Conservation (phyloP, 2,888 invertebrate genomes). For the Leptura quadrifasciata region DNA sequence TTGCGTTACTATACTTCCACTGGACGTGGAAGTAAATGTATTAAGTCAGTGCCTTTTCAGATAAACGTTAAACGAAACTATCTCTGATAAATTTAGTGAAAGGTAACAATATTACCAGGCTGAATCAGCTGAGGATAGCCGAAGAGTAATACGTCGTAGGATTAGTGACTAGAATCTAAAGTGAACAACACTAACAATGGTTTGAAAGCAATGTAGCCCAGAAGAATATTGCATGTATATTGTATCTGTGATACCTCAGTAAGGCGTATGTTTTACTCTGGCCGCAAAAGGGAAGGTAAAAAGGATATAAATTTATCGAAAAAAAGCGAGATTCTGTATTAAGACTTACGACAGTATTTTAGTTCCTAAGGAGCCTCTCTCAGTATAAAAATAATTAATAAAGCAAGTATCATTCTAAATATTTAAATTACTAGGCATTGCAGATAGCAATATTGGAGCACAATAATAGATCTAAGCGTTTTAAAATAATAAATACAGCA, state of each 20-base stretch:
- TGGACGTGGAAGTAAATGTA: not conserved
- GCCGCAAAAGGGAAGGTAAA: conserved; percentile 6
- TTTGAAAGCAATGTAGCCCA: conserved; percentile 22
- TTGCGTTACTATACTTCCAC: no score
- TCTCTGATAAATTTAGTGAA: not conserved
- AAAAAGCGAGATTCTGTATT: not conserved
- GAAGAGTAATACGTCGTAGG: conserved; percentile 10
- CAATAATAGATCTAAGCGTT: no score
- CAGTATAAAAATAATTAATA: conserved; percentile 23
- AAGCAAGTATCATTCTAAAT: not conserved
- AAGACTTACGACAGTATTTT: not conserved
- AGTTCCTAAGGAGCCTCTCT: not conserved
- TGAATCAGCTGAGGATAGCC: not conserved
- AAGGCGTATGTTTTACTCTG: not conserved
- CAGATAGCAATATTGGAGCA: not conserved
- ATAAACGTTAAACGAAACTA: not conserved
- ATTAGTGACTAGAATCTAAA: conserved; percentile 2
- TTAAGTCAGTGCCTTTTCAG: not conserved
- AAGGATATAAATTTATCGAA: conserved; percentile 19
- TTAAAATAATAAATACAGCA: no score
- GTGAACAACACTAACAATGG: conserved; percentile 7
- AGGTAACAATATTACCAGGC: conserved; percentile 2
- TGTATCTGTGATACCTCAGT: not conserved
- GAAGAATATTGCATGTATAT: not conserved
- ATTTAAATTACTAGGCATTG: not conserved